Percentiles rank a stretch among this genome's conserved stretches.
phyloP scores from a whole-genome alignment of 2,113 vertebrate species.

The Mystacornis crossleyi region DNA sequence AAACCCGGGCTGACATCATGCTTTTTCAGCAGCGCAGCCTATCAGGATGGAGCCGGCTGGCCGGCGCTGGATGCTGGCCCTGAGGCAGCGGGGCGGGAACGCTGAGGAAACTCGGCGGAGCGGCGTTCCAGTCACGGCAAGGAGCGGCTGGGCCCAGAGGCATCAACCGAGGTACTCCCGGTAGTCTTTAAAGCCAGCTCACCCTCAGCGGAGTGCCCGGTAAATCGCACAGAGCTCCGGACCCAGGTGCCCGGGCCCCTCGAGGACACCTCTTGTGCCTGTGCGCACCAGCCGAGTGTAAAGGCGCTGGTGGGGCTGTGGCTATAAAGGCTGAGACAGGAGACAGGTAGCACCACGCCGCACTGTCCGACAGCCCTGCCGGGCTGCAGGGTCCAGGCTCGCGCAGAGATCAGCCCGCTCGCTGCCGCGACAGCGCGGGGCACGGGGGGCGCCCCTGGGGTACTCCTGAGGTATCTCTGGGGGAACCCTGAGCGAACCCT shows the following conservation, averaged over 20 bases:
- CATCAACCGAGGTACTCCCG: background rate
- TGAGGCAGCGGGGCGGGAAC: background rate
- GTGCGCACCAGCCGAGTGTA: too few species aligned
- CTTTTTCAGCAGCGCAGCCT: background rate
- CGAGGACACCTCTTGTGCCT: background rate
- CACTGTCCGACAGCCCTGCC: background rate
- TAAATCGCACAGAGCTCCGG: background rate
- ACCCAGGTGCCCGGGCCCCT: background rate
- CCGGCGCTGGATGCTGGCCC: background rate
- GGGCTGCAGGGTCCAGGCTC: background rate
- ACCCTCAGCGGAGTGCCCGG: background rate
- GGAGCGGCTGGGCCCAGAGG: background rate
- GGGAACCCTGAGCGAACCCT: background rate
- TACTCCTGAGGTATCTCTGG: too few species aligned
- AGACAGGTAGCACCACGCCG: fast-evolving
- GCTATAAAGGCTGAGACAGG: background rate
- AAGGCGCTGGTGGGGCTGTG: background rate
- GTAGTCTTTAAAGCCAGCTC: background rate
- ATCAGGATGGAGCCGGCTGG: background rate
- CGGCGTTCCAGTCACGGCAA: background rate
- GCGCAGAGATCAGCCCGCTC: background rate
- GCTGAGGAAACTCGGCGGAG: background rate
- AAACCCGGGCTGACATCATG: background rate
- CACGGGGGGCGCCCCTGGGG: fast-evolving
- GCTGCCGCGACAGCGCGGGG: fast-evolving